Evolutionary conservation across 2,113 vertebrate genomes (phyloP).

Genomic region (Nyctereutes procyonoides): DNA sequence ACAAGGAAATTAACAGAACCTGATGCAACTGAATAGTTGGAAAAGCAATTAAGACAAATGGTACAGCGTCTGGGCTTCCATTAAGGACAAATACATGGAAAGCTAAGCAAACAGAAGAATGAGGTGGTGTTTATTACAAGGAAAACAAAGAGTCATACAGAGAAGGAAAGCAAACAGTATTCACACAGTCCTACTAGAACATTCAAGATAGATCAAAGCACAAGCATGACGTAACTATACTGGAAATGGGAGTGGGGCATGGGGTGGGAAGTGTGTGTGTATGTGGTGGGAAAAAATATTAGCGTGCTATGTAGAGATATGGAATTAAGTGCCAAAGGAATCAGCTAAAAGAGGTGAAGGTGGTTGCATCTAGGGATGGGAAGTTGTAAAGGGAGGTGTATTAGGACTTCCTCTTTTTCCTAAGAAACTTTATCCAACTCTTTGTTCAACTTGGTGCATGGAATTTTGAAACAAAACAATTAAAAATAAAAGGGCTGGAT

Average conservation of each 20-base stretch:
- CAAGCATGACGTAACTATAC: background rate
- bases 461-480: background rate
- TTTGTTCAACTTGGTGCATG: background rate
- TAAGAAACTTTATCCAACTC: background rate
- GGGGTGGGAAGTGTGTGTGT: background rate
- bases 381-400: background rate
- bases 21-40: background rate
- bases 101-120: background rate
- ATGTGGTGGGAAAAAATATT: background rate
- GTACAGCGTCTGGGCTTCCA: background rate
- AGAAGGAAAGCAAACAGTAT: background rate
- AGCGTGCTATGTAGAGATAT: fast-evolving
- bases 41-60: background rate
- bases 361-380: background rate
- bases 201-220: background rate
- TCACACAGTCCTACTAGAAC: background rate
- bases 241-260: background rate
- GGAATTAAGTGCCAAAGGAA: background rate
- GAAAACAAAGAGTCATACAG: background rate
- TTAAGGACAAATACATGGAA: background rate
- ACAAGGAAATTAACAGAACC: background rate
- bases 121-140: background rate
- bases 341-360: background rate
- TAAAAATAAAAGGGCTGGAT: background rate
- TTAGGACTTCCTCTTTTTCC: background rate